Conservation (phyloP, 2,113 vertebrate genomes). For the Neopipo cinnamomea region DNA sequence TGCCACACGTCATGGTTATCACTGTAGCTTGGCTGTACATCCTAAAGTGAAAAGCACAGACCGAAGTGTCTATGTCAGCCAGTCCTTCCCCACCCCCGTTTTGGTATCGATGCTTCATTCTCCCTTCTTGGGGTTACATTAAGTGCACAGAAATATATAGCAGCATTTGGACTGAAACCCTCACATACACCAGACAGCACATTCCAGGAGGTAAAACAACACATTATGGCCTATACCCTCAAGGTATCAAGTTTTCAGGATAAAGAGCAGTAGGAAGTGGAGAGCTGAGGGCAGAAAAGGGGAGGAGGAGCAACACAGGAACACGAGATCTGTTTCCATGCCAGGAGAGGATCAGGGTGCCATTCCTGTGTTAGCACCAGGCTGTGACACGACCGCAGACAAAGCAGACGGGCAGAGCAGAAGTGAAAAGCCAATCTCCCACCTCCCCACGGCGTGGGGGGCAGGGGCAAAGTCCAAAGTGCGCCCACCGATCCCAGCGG, state of each 20-base stretch:
- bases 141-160: conserved; percentile 86
- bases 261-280: conserved; percentile 74
- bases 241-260: conserved; percentile 81
- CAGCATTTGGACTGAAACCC: conserved; percentile 85
- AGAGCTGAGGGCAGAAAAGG: conserved; percentile 70
- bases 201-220: conserved; percentile 80
- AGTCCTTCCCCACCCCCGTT: conserved; percentile 60
- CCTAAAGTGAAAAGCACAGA: conserved; percentile 61
- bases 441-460: background rate
- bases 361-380: conserved; percentile 71
- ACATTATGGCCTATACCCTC: conserved; percentile 73
- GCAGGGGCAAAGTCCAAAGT: conserved; percentile 14
- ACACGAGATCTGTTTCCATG: conserved; percentile 69
- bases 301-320: conserved; percentile 64
- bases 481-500: background rate
- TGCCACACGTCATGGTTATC: conserved; percentile 31
- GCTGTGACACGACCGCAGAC: conserved; percentile 45
- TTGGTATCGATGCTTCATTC: conserved; percentile 78
- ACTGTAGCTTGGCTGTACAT: conserved; percentile 67
- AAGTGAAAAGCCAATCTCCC: conserved; percentile 57
- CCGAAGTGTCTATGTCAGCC: conserved; percentile 53
- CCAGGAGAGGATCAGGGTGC: conserved; percentile 71
- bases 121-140: conserved; percentile 79
- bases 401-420: conserved; percentile 66
- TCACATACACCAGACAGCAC: conserved; percentile 78